Percentiles rank a stretch among this genome's conserved stretches.
Evolutionary conservation across 2,113 vertebrate species (phyloP).

Genomic region (Barnardius zonarius): DNA sequence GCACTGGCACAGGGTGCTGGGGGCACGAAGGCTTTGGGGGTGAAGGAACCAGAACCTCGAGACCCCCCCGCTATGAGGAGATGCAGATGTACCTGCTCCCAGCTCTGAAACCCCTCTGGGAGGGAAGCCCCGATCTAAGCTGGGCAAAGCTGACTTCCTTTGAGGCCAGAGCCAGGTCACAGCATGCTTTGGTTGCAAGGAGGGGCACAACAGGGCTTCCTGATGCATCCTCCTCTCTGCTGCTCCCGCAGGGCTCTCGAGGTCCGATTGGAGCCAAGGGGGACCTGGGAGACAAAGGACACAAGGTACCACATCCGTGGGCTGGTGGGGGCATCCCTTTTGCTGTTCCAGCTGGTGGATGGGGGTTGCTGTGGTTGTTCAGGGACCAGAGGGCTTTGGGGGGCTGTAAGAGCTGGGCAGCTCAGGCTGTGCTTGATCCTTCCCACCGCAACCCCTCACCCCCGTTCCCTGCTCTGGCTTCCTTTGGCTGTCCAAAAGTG

Average conservation of each 20-base stretch:
- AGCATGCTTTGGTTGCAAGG: not conserved
- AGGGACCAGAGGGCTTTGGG: not conserved
- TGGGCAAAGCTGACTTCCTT: not conserved
- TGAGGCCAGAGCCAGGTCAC: not conserved
- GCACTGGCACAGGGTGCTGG: not conserved
- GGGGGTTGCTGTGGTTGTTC: not conserved
- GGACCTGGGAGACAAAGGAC: constrained; percentile 78
- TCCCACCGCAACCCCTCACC: accelerated
- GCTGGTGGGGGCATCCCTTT: accelerated
- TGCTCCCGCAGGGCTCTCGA: constrained; percentile 73
- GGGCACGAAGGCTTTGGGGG: accelerated
- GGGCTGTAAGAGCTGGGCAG: not conserved
- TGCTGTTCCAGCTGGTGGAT: not conserved
- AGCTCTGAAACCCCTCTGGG: not conserved
- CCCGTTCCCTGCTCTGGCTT: not conserved
- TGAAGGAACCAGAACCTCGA: not conserved
- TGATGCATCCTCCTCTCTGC: not conserved
- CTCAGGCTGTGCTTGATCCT: not conserved
- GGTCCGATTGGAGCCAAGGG: constrained; percentile 80
- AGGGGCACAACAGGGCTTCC: not conserved
- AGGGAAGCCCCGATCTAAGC: not conserved
- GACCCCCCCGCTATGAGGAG: accelerated
- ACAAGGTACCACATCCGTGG: constrained; percentile 62
- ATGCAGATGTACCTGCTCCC: not conserved
- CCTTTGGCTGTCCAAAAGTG: not conserved